Percentiles rank a stretch among this genome's conserved stretches.
These are phyloP conservation scores for Rhingia rostrata DNA, from an alignment of 2,888 invertebrate genomes.

Conservation along the genomic window DNA sequence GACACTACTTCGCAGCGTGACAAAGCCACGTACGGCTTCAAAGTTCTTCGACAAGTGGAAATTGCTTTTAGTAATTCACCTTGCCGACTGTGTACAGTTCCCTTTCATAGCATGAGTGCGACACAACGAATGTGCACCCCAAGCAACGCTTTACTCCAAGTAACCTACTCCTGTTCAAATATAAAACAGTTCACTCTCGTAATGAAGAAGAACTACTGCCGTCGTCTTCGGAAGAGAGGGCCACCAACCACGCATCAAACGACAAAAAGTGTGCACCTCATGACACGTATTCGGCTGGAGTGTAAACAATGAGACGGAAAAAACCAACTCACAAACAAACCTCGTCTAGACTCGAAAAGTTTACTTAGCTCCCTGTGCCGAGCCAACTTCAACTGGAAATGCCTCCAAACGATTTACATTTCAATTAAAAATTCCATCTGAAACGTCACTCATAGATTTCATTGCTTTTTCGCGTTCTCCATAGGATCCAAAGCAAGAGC, in stretches of 20 bases:
- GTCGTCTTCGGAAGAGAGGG: too few species aligned
- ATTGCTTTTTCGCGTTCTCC: constrained; percentile 22
- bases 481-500: neutral
- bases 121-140: constrained; percentile 4
- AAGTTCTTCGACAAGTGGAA: constrained; percentile 48
- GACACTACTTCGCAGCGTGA: neutral
- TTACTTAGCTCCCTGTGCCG: constrained; percentile 31
- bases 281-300: constrained; percentile 42
- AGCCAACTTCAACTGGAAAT: constrained; percentile 4
- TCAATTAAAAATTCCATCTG: constrained; percentile 71
- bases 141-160: constrained; percentile 15
- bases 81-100: constrained; percentile 27
- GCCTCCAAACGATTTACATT: constrained; percentile 58
- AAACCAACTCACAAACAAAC: constrained; percentile 3
- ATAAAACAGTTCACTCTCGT: constrained; percentile 10
- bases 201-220: constrained; percentile 12
- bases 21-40: constrained; percentile 31
- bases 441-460: constrained; percentile 43
- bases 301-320: constrained; percentile 11
- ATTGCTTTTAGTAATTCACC: constrained; percentile 54
- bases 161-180: constrained; percentile 5
- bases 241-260: constrained; percentile 9
- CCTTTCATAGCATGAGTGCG: neutral
- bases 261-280: constrained; percentile 3
- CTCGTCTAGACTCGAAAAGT: constrained; percentile 58